These are phyloP conservation scores for Diadema setosum DNA, from an alignment of 35 echinoderm and acorn worm genomes.

Conservation along the genomic window DNA sequence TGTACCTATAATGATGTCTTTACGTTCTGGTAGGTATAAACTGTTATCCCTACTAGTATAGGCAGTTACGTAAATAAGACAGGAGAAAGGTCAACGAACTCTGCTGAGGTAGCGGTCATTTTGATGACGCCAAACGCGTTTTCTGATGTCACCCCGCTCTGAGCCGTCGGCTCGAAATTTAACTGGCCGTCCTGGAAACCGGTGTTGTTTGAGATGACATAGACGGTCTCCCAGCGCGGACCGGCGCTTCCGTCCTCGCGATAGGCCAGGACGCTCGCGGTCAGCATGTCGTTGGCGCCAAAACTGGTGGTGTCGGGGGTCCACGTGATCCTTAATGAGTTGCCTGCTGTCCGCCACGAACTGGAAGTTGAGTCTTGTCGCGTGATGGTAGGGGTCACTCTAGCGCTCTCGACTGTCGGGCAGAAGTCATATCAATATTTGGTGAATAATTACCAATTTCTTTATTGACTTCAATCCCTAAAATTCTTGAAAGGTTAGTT, in stretches of 20 bases:
- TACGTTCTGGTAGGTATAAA: too few relatives aligned
- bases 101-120: too few relatives aligned
- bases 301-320: not conserved
- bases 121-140: conserved; percentile 43
- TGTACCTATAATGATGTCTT: too few relatives aligned
- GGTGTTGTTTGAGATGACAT: not conserved
- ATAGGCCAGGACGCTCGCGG: conserved; percentile 22
- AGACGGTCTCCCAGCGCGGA: conserved; percentile 42
- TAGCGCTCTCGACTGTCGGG: conserved; percentile 8
- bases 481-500: too few relatives aligned
- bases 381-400: not conserved
- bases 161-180: conserved; percentile 5
- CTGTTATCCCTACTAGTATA: too few relatives aligned
- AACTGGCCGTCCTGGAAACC: not conserved
- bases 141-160: conserved; percentile 6
- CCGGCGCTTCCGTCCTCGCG: not conserved
- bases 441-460: too few relatives aligned
- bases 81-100: too few relatives aligned
- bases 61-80: too few relatives aligned
- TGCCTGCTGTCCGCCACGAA: not conserved
- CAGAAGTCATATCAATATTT: too few relatives aligned
- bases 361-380: not conserved
- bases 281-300: not conserved
- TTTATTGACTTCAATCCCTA: too few relatives aligned
- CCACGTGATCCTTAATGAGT: conserved; percentile 13